Evolutionary conservation across 2,113 vertebrate species (phyloP), one percentile per base, ranked within the genome.

Genomic region (Cottus gobio): DNA sequence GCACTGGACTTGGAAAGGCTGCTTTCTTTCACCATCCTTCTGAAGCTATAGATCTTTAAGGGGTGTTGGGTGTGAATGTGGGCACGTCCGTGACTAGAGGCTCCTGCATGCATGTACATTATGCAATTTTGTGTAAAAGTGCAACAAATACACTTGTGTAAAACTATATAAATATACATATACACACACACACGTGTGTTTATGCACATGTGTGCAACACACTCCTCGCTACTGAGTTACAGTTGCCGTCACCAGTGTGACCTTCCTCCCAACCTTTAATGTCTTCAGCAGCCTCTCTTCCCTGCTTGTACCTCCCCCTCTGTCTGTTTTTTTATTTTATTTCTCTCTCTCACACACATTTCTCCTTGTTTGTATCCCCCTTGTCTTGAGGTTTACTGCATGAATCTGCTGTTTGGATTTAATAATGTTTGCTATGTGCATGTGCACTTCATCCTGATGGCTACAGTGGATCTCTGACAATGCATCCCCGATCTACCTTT

Each of bases 231-330:
- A 26, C 71, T 72, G 81, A 84, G 73, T 83, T 85, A 70, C 67
- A 64, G 69, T 36, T 75, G 34, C 77, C 34, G 63, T 80, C 85
- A 80, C 54, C 13, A 75, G 28, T 18, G 39, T 91, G 91, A 93
- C 91, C 92, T 89, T 74, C 85, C 85, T 24, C 71, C 93, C 87
- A 94, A 91, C 90, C 67, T 74, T 62, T 92, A 93, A 94, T 94
- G 87, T 83, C 76, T 94, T 93, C 82, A 87, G 82, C 94, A 94
- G 93, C 79, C 82, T 78, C 79, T 60, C 71, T 64, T 50, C 69
- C 36, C 62, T 65, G 31, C 66, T n/a, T 68, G 64, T 37, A 60
- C 42, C 57, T 83, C 75, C 36, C 61, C 56, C 46, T 71, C 63
- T 11, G 24, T 64, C 22, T 44, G 0, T 56, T 71, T 31, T 79